phyloP scores from a whole-genome alignment of 1,140 invertebrate species.

The Meloidogyne exigua region DNA sequence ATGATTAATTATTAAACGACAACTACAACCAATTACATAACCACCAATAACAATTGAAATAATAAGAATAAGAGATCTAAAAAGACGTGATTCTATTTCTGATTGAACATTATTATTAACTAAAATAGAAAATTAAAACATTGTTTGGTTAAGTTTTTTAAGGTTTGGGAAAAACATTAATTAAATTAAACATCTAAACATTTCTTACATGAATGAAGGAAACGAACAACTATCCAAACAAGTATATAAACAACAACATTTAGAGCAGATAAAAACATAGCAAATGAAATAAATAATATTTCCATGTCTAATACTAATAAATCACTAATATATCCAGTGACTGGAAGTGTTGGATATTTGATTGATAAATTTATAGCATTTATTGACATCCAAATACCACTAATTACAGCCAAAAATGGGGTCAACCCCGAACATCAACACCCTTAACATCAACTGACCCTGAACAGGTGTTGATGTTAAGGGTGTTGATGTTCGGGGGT shows the following conservation, averaged over 20 bases:
- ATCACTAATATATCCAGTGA: slow-evolving; percentile 13
- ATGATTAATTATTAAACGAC: not conserved
- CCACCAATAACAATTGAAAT: not conserved
- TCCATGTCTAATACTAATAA: not conserved
- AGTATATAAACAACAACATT: slow-evolving; percentile 7
- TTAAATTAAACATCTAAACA: no score
- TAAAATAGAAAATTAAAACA: no score
- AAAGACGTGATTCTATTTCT: not conserved
- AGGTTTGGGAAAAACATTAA: not conserved
- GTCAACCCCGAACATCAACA: no score
- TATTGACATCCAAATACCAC: not conserved
- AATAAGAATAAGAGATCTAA: not conserved
- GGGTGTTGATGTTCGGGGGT: no score
- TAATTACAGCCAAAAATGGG: not conserved
- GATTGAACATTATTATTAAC: no score
- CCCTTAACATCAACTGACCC: no score
- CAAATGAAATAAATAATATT: not conserved
- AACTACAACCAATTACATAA: not conserved
- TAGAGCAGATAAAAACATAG: not conserved
- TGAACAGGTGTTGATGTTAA: no score
- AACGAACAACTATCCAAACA: slow-evolving; percentile 12
- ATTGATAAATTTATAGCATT: not conserved
- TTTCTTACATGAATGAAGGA: no score
- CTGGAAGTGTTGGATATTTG: not conserved
- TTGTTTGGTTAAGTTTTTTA: no score